Conservation (phyloP, 2,888 invertebrate genomes). For the Microdon myrmicae region DNA sequence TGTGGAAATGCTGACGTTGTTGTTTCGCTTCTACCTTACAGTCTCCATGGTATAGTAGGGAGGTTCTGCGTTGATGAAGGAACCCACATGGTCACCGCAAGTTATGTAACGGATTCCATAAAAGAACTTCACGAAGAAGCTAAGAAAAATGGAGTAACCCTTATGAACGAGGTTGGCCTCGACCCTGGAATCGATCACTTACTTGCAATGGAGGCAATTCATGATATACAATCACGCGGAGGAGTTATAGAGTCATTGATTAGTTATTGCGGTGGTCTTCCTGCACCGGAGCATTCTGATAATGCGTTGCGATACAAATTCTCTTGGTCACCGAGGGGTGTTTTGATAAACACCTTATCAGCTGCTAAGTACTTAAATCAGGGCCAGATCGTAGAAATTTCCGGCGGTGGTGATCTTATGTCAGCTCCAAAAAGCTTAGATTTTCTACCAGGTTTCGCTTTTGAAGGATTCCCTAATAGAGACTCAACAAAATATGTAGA, state of each 20-base stretch:
- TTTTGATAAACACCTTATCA: slow-evolving; percentile 88
- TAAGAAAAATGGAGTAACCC: slow-evolving; percentile 86
- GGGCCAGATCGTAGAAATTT: slow-evolving; percentile 88
- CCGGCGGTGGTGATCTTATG: slow-evolving; percentile 89
- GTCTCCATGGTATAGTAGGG: slow-evolving; percentile 87
- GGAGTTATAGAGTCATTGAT: slow-evolving; percentile 94
- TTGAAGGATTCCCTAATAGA: slow-evolving; percentile 97
- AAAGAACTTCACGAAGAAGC: slow-evolving; percentile 85
- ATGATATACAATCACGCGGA: slow-evolving; percentile 87
- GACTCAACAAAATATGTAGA: slow-evolving; percentile 91
- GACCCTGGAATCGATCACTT: slow-evolving; percentile 99
- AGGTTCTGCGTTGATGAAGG: slow-evolving; percentile 85
- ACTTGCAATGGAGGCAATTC: slow-evolving; percentile 95
- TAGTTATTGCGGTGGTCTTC: slow-evolving; percentile 96
- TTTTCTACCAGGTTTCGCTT: slow-evolving; percentile 95
- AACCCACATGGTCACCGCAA: slow-evolving; percentile 96
- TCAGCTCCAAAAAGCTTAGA: slow-evolving; percentile 81
- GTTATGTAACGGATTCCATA: slow-evolving; percentile 89
- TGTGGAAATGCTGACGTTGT: slow-evolving; percentile 81
- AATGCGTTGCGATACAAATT: slow-evolving; percentile 92
- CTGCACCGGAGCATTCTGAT: slow-evolving; percentile 95
- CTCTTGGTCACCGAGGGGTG: slow-evolving; percentile 97
- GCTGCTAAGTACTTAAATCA: slow-evolving; percentile 87
- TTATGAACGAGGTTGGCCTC: slow-evolving; percentile 95
- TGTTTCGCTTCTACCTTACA: slow-evolving; percentile 90